These are phyloP conservation scores for Pseudococcus longispinus DNA, from an alignment of 2,888 invertebrate genomes.

Conservation along the genomic window DNA sequence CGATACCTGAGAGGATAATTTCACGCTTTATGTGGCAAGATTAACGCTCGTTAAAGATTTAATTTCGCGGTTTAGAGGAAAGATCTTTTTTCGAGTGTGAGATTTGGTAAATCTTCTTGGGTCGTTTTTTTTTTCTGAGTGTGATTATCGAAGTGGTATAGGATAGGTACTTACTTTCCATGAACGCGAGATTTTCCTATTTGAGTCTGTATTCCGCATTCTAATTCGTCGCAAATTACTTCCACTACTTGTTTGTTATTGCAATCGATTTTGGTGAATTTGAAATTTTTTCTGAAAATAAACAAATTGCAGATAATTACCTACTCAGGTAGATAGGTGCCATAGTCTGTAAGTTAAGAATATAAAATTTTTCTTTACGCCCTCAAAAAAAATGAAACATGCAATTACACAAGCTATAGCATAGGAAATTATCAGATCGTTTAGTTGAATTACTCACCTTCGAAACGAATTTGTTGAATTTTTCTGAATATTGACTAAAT, in stretches of 20 bases:
- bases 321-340: too few relatives aligned
- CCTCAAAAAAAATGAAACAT: background rate
- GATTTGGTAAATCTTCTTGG: background rate
- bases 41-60: constrained; percentile 35
- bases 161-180: constrained; percentile 69
- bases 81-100: constrained; percentile 1
- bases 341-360: background rate
- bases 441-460: constrained; percentile 4
- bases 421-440: too few relatives aligned
- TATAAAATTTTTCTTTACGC: background rate
- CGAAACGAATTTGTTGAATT: constrained; percentile 49
- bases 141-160: background rate
- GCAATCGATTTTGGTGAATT: constrained; percentile 73
- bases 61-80: constrained; percentile 14
- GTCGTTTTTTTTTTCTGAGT: background rate
- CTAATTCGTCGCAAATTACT: constrained; percentile 73
- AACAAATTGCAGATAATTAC: background rate
- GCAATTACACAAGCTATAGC: too few relatives aligned
- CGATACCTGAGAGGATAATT: constrained; percentile 46
- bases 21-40: constrained; percentile 33
- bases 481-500: constrained; percentile 35
- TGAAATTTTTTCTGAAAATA: constrained; percentile 65
- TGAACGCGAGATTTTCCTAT: constrained; percentile 61
- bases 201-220: constrained; percentile 76
- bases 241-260: constrained; percentile 70